phyloP scores from a whole-genome alignment of 2,797 vertebrate genomes.

The Carapus acus region DNA sequence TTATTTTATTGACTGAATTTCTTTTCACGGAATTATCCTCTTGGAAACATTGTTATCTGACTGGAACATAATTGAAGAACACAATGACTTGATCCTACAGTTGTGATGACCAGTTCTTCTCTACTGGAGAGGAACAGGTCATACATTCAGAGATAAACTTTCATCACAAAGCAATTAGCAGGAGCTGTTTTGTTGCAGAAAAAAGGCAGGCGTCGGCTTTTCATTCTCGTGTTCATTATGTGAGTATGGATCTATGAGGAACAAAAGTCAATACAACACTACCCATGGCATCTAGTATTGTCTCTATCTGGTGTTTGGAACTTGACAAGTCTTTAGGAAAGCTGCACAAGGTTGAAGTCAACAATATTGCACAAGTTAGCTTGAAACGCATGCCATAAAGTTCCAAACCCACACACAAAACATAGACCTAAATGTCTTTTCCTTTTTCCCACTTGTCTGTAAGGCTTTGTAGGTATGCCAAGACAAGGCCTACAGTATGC shows the following conservation, averaged over 20 bases:
- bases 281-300: slow-evolving; percentile 50
- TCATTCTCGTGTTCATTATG: slow-evolving; percentile 52
- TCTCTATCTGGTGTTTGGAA: slow-evolving; percentile 43
- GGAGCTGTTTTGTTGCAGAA: slow-evolving; percentile 69
- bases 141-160: slow-evolving; percentile 66
- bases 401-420: slow-evolving; percentile 60
- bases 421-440: slow-evolving; percentile 58
- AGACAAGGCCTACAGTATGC: slow-evolving; percentile 49
- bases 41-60: too few relatives aligned
- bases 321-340: slow-evolving; percentile 31
- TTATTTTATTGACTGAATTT: too few relatives aligned
- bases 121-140: slow-evolving; percentile 44
- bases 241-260: slow-evolving; percentile 28
- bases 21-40: too few relatives aligned
- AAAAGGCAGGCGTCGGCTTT: slow-evolving; percentile 52
- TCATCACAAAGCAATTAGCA: slow-evolving; percentile 52
- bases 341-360: slow-evolving; percentile 22
- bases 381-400: slow-evolving; percentile 43
- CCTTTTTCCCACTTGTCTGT: slow-evolving; percentile 53
- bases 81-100: too few relatives aligned
- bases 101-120: slow-evolving; percentile 33
- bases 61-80: too few relatives aligned
- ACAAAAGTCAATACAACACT: slow-evolving; percentile 40
- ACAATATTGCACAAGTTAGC: slow-evolving; percentile 45
- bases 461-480: slow-evolving; percentile 68